Conservation (phyloP, 2,888 invertebrate genomes). For the Leptothorax acervorum region DNA sequence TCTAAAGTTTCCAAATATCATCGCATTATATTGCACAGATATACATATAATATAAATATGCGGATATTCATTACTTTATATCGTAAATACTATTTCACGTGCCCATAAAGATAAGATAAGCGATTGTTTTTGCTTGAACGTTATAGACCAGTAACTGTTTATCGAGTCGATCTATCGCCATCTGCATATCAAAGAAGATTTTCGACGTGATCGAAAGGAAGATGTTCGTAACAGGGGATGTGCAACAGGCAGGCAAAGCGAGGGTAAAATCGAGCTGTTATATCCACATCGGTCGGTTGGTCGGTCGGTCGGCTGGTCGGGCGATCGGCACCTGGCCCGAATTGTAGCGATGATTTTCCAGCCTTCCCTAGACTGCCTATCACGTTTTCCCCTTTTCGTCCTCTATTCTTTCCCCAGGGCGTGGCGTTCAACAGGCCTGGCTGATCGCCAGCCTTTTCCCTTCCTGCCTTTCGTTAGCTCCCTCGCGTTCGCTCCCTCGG, state of each 20-base stretch:
- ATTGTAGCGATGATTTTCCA: slow-evolving; percentile 74
- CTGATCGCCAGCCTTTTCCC: slow-evolving; percentile 74
- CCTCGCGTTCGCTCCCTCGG: slow-evolving; percentile 3
- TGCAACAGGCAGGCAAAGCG: slow-evolving; percentile 69
- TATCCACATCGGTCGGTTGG: slow-evolving; percentile 59
- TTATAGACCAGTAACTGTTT: background rate
- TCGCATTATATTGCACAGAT: background rate
- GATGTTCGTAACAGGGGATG: slow-evolving; percentile 59
- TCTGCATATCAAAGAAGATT: slow-evolving; percentile 54
- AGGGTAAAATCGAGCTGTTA: slow-evolving; percentile 56
- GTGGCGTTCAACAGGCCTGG: slow-evolving; percentile 84
- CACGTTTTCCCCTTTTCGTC: slow-evolving; percentile 62
- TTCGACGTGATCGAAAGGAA: slow-evolving; percentile 49
- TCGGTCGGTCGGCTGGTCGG: slow-evolving; percentile 62
- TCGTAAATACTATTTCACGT: background rate
- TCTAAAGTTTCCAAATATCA: background rate
- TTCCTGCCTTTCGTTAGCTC: slow-evolving; percentile 50
- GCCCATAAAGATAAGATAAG: background rate
- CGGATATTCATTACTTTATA: background rate
- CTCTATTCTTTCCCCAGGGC: slow-evolving; percentile 77
- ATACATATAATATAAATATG: background rate
- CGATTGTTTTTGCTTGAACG: background rate
- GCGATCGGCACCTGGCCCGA: slow-evolving; percentile 78
- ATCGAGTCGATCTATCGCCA: slow-evolving; percentile 27
- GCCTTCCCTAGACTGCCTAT: slow-evolving; percentile 56